Evolutionary conservation across 53 echinoderm and acorn worm genomes (phyloP), one percentile per base, ranked within the genome.

Genomic region (Temnopleurus reevesii): DNA sequence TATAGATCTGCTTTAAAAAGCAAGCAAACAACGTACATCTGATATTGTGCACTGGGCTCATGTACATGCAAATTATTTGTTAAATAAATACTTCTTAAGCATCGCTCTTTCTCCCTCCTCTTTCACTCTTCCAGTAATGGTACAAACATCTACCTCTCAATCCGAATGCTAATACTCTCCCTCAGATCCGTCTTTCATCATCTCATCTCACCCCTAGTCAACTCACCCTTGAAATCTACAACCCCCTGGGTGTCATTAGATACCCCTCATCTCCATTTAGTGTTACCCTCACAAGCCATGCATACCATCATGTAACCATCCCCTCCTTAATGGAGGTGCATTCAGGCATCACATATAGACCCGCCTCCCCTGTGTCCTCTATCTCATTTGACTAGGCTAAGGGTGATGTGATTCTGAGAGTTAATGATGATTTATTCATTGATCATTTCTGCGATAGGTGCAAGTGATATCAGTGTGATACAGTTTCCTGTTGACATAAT

Each of bases 211-310:
- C n/a, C n/a, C n/a, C n/a, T n/a, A n/a, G n/a, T n/a, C n/a, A n/a
- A n/a, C n/a, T n/a, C n/a, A n/a, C n/a, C n/a, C n/a, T n/a, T n/a
- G n/a, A n/a, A 47, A 79, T 79, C 46, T 79, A 47, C 79, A 49
- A 79, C 46, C 45, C 79, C 79, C 79, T 17, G 6, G 79, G 79
- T 43, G 51, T 49, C 46, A 79, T 79, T 17, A 79, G 79, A n/a
- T 17, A 28, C 79, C 28, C 46, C 28, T 79, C 4, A 46, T 79
- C 45, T 79, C 79, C 28, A 27, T 49, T 28, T 27, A 29, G 79
- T 49, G 46, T 49, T 29, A 79, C 79, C 28, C 46, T 49, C 49
- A 29, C 79, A 46, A 49, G 79, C 79, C 49, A 49, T 29, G 79
- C 79, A 79, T 47, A 79, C 28, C 47, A 34, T 8, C 49, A 27